Evolutionary conservation across 2,888 invertebrate species (phyloP).

Genomic region (Ophion slaviceki): DNA sequence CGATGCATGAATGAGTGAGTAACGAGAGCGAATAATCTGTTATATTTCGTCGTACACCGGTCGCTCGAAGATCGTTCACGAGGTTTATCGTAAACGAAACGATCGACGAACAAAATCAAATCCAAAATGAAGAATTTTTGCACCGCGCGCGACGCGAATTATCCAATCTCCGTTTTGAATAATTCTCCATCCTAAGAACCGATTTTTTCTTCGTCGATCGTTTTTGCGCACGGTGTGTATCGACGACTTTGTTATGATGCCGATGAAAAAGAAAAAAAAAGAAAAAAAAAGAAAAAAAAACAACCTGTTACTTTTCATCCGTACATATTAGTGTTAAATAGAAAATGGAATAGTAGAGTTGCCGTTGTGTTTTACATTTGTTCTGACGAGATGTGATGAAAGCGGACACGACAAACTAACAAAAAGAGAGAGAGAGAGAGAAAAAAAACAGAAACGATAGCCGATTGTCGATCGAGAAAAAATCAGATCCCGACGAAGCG

Average conservation of each 20-base stretch:
- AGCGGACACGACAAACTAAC: conserved; percentile 33
- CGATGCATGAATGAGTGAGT: conserved; percentile 13
- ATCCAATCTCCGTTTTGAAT: neutral
- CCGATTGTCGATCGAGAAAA: conserved; percentile 1
- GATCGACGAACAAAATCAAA: conserved; percentile 24
- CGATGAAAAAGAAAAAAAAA: conserved; percentile 65
- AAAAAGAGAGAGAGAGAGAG: conserved; percentile 8
- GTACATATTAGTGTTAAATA: conserved; percentile 80
- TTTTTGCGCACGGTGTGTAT: conserved; percentile 47
- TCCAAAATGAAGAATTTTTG: neutral
- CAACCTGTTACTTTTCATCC: conserved; percentile 82
- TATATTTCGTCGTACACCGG: conserved; percentile 72
- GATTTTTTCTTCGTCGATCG: conserved; percentile 55
- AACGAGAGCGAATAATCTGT: conserved; percentile 75
- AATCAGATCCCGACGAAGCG: conserved; percentile 29
- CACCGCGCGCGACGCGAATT: neutral
- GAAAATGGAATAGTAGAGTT: conserved; percentile 76
- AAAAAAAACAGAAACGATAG: conserved; percentile 23
- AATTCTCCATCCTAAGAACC: conserved; percentile 7
- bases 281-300: conserved; percentile 60
- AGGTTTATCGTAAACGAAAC: conserved; percentile 34
- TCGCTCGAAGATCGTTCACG: conserved; percentile 27
- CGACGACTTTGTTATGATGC: conserved; percentile 68
- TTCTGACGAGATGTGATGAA: conserved; percentile 58
- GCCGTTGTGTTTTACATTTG: conserved; percentile 77